Conservation (phyloP, 1,140 invertebrate species). For the Vanessa tameamea region DNA sequence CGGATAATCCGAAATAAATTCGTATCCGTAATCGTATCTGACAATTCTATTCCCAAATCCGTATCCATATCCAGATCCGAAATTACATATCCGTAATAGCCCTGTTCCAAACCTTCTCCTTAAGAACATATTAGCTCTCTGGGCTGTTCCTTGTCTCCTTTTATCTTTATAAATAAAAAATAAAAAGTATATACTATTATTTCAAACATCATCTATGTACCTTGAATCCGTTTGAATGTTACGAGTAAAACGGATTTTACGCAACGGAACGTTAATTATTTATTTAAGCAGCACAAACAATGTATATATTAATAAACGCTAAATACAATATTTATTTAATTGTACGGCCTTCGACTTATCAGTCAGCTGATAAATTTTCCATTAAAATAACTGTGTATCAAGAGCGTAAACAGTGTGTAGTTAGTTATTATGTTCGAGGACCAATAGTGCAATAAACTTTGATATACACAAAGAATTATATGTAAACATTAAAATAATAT, state of each 20-base stretch:
- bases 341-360: constrained; percentile 24
- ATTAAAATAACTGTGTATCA: constrained; percentile 11
- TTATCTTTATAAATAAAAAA: too few relatives aligned
- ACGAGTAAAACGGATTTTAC: not conserved
- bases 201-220: too few relatives aligned
- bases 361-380: constrained; percentile 29
- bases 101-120: too few relatives aligned
- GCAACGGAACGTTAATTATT: not conserved
- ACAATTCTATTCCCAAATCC: too few relatives aligned
- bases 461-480: constrained; percentile 30
- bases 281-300: not conserved
- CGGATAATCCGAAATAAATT: too few relatives aligned
- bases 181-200: too few relatives aligned
- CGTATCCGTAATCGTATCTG: too few relatives aligned
- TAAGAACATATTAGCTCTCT: too few relatives aligned
- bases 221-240: not conserved
- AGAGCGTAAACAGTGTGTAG: constrained; percentile 21
- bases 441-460: constrained; percentile 35
- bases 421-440: constrained; percentile 20
- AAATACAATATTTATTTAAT: constrained; percentile 11
- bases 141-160: too few relatives aligned
- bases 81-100: too few relatives aligned
- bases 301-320: not conserved
- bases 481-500: constrained; percentile 24
- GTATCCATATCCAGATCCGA: too few relatives aligned